phyloP scores from a whole-genome alignment of 2,113 vertebrate genomes.

The Cromileptes altivelis region DNA sequence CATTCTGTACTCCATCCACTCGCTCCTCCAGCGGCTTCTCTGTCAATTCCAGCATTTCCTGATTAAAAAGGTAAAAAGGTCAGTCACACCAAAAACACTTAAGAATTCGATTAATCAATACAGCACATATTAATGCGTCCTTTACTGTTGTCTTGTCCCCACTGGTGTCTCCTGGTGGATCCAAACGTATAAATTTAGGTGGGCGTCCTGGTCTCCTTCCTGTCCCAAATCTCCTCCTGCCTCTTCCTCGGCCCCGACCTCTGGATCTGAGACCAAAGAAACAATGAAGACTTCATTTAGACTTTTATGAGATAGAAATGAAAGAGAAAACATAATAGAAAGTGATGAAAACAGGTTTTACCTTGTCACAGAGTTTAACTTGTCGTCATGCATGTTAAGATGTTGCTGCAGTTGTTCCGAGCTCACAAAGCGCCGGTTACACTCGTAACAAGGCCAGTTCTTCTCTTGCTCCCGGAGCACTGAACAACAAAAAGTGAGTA shows the following conservation, averaged over 20 bases:
- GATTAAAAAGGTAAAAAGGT: conserved; percentile 30
- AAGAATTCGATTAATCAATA: not conserved
- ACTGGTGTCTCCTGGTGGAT: conserved; percentile 86
- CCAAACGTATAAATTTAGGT: conserved; percentile 94
- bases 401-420: conserved; percentile 98
- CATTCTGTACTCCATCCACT: conserved; percentile 85
- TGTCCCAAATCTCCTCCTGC: conserved; percentile 92
- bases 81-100: not conserved
- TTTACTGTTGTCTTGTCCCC: conserved; percentile 84
- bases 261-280: conserved; percentile 85
- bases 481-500: conserved; percentile 42
- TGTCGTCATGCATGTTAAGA: conserved; percentile 98
- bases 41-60: conserved; percentile 91
- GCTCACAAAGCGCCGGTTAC: conserved; percentile 96
- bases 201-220: conserved; percentile 93
- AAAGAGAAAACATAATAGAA: not conserved
- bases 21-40: conserved; percentile 90
- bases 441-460: conserved; percentile 99
- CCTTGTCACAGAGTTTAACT: conserved; percentile 93
- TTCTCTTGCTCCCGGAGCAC: conserved; percentile 94
- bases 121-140: not conserved
- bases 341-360: conserved; percentile 47
- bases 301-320: not conserved
- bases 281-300: not conserved
- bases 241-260: conserved; percentile 92